Base-by-base conservation (phyloP, 2,113 vertebrate species). In the Chloebia gouldiae region DNA sequence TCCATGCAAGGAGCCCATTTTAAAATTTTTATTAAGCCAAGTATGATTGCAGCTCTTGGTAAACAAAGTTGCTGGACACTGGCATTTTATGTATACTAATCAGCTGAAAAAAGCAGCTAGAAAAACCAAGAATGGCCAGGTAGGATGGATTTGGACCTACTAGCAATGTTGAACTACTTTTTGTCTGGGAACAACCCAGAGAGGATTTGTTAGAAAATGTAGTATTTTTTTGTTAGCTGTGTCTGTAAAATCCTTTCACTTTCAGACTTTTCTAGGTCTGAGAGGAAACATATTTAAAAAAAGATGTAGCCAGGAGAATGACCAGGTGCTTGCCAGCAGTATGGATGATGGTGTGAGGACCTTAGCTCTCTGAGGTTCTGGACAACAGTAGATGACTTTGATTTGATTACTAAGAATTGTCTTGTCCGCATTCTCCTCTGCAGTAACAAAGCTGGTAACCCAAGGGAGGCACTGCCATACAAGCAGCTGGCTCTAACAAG, bases 401-500 rank as follows among this genome's bases (percentile, higher is more conserved):
- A 47, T 76, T 66, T 0, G 5, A 47, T 75, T 72, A 21, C 8
- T 21, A 42, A 40, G 49, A 89, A 31, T 3, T 51, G 22, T 53
- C 40, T 44, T 0, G 1, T 30, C 69, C 53, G 20, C 25, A 25
- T 75, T 70, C 24, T 91, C 50, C 42, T 59, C n/a, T 44, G 44
- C 65, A 65, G 39, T 61, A 82, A 82, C 0, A 0, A 69, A 72
- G 79, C 30, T 56, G 31, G 30, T 31, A 78, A 75, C 42, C 39
- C 72, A 70, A 59, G 42, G 63, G 45, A 86, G 56, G 49, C 75
- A 76, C 39, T 51, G 72, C 77, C 68, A 66, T 14, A 31, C 11
- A 59, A 72, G 54, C 83, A 93, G 80, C 79, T 94, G 88, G 76
- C 76, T 77, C 89, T 91, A 95, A 93, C 70, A 81, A 93, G 81